Conservation (phyloP, 2,888 invertebrate species). For the Tipula unca region DNA sequence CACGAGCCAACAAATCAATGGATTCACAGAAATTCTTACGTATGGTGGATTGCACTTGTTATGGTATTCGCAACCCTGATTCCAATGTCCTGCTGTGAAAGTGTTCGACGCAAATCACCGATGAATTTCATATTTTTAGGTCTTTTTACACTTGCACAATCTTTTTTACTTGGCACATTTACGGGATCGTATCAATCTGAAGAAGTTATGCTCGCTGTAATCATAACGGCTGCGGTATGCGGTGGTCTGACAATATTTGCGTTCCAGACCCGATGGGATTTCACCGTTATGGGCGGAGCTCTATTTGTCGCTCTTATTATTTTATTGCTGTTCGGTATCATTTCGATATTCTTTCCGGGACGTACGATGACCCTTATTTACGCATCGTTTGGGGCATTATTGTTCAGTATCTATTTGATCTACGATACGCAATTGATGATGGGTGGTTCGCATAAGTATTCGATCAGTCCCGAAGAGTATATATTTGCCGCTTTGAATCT, state of each 20-base stretch:
- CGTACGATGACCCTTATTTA: conserved; percentile 64
- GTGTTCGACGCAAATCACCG: conserved; percentile 73
- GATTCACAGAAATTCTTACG: conserved; percentile 47
- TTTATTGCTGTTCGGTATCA: conserved; percentile 69
- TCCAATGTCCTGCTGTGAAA: conserved; percentile 77
- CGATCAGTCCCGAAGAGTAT: conserved; percentile 88
- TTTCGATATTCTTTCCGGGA: conserved; percentile 52
- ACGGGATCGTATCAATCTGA: conserved; percentile 49
- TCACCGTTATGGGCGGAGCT: conserved; percentile 69
- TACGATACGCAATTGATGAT: conserved; percentile 90
- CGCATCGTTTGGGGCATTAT: conserved; percentile 73
- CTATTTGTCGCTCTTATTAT: conserved; percentile 67
- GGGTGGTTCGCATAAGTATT: conserved; percentile 83
- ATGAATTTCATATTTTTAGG: conserved; percentile 80
- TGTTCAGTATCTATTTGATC: conserved; percentile 84
- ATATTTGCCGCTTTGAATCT: conserved; percentile 87
- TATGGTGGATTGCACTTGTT: conserved; percentile 60
- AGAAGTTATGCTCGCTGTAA: conserved; percentile 81
- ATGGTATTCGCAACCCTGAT: conserved; percentile 68
- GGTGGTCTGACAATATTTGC: conserved; percentile 83
- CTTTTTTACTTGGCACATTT: conserved; percentile 69
- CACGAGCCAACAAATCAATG: conserved; percentile 54
- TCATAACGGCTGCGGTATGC: conserved; percentile 77
- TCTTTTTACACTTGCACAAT: conserved; percentile 75
- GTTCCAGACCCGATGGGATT: conserved; percentile 85